Percentiles rank a stretch among this genome's conserved stretches.
These are phyloP conservation scores for Leptopilina drosophilae DNA, from an alignment of 2,888 invertebrate genomes.

Conservation along the genomic window DNA sequence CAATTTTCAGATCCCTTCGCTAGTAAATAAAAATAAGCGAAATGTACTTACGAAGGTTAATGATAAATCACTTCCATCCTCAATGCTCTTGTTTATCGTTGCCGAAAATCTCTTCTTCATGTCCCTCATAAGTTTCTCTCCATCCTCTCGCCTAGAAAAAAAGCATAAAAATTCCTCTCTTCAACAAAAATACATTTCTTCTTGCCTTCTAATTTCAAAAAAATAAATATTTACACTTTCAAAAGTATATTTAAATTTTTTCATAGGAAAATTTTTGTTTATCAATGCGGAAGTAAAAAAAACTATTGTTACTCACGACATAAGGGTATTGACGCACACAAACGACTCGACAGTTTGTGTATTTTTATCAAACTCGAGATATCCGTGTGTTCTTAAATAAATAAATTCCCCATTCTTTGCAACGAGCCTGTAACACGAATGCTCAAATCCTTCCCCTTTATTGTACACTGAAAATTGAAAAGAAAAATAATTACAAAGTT, in stretches of 20 bases:
- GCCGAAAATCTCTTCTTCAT: conserved; percentile 90
- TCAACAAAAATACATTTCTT: too few relatives aligned
- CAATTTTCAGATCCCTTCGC: too few relatives aligned
- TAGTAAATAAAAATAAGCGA: too few relatives aligned
- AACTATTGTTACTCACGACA: conserved; percentile 76
- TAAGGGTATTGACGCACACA: conserved; percentile 89
- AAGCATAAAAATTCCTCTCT: not conserved
- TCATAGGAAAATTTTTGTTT: not conserved
- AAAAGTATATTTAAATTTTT: not conserved
- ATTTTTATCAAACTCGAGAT: conserved; percentile 87
- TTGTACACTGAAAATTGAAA: conserved; percentile 84
- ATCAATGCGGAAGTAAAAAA: conserved; percentile 4
- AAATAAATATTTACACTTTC: not conserved
- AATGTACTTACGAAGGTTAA: conserved; percentile 56
- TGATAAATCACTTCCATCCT: conserved; percentile 51
- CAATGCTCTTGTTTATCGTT: conserved; percentile 70
- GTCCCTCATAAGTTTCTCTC: conserved; percentile 84
- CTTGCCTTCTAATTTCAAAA: too few relatives aligned
- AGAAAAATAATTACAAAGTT: not conserved
- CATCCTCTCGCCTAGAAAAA: conserved; percentile 82
- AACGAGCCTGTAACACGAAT: conserved; percentile 90
- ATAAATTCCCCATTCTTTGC: conserved; percentile 91
- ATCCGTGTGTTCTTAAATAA: conserved; percentile 90
- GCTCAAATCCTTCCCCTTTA: conserved; percentile 88
- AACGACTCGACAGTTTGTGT: conserved; percentile 90